Conservation (phyloP, 2,113 vertebrate genomes). For the Cebidichthys violaceus region DNA sequence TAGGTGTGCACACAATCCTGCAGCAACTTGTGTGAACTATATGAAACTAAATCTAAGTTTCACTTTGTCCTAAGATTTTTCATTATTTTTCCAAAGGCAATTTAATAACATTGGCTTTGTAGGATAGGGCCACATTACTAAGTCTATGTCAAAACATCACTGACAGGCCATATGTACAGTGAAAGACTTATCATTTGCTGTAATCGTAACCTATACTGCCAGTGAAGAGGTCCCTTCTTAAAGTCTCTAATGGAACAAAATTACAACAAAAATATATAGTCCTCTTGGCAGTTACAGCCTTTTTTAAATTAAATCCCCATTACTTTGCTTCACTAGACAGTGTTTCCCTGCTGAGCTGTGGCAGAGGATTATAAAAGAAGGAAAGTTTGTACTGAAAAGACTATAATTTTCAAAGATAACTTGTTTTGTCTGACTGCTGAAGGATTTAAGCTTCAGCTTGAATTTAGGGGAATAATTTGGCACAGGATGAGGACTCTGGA, state of each 20-base stretch:
- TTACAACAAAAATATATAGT: neutral
- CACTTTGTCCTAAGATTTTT: neutral
- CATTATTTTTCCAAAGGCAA: neutral
- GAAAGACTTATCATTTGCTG: neutral
- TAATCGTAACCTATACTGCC: neutral
- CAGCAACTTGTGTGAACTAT: neutral
- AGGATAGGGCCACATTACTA: neutral
- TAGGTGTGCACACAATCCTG: neutral
- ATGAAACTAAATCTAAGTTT: neutral
- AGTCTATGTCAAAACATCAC: neutral
- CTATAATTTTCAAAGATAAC: neutral
- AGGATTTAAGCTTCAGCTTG: neutral
- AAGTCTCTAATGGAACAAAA: neutral
- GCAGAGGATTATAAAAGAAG: neutral
- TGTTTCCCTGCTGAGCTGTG: neutral
- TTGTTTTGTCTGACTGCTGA: neutral
- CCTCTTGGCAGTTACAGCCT: neutral
- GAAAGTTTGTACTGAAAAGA: neutral
- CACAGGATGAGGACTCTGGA: neutral
- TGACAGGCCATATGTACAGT: neutral
- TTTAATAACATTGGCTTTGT: neutral
- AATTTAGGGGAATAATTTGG: neutral
- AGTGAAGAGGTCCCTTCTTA: neutral
- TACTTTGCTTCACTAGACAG: neutral
- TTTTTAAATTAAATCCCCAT: neutral